Conservation (phyloP, 2,113 vertebrate genomes). For the Myodes glareolus region DNA sequence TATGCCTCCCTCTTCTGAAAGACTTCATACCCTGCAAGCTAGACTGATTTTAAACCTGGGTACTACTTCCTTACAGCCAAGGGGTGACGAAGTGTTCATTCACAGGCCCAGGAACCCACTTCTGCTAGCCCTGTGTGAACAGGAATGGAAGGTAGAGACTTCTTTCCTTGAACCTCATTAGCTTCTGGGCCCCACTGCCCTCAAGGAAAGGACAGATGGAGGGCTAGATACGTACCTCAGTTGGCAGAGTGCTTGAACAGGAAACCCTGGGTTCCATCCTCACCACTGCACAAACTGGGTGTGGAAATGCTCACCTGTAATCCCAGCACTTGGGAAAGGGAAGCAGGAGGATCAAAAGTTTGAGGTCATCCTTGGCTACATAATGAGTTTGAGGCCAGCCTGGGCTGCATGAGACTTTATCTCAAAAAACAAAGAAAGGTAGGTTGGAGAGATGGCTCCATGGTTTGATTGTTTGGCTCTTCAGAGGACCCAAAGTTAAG, state of each 20-base stretch:
- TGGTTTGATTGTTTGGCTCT: neutral
- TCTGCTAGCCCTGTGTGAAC: neutral
- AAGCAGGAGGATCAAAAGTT: neutral
- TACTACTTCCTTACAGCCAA: conserved; percentile 3
- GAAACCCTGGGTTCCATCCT: neutral
- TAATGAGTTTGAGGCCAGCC: neutral
- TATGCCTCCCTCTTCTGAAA: neutral
- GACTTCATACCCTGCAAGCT: neutral
- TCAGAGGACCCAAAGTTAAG: neutral
- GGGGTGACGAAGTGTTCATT: neutral
- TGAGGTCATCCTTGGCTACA: neutral
- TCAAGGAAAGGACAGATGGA: neutral
- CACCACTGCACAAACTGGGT: neutral
- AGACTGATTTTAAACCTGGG: neutral
- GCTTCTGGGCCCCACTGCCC: neutral
- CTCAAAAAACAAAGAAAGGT: too few relatives aligned
- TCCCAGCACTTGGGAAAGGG: neutral
- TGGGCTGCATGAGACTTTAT: neutral
- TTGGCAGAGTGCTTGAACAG: neutral
- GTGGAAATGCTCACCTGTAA: neutral
- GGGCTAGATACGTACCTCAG: neutral
- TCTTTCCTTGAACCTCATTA: conserved; percentile 43
- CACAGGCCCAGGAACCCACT: neutral
- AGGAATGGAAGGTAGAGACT: conserved; percentile 43
- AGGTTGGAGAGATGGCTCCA: too few relatives aligned